Evolutionary conservation across 2,888 invertebrate genomes (phyloP), one percentile per base, ranked within the genome.

Genomic region (Parapristionchus giblindavisi): DNA sequence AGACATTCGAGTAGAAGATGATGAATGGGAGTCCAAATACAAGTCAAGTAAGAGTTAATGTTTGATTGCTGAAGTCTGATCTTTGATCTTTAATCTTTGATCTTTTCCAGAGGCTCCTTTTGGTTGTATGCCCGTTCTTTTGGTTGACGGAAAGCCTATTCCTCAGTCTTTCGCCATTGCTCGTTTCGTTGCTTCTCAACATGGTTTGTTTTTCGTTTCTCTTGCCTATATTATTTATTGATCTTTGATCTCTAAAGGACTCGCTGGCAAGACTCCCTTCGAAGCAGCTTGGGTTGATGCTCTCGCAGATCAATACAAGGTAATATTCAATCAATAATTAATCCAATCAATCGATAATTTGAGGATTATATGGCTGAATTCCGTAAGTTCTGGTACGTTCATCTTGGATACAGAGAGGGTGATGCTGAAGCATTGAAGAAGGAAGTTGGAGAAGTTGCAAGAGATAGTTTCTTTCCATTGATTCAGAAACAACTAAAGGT

Each of bases 271-370:
- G 65, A 76, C 71, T 29, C 73, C 60, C 29, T 79, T 77, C 66
- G 79, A 80, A 38, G 51, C 76, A 38, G 78, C 80, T 0, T 51
- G 54, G 21, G 76, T 82, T 8, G 83, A 85, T 63, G 78, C 78
- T 11, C 40, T 81, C 32, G 83, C 83, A 32, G 85, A 85, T 66
- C 80, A 83, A 43, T 81, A 78, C 75, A 81, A 80, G 68, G 82
- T 56, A 27, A 1, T 4, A 2, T 24, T 6, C 17, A 52, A 52
- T 2, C n/a, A n/a, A 17, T 21, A 21, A 21, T 6, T 6, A 17
- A 52, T 52, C 8, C 11, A 52, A 21, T 27, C 52, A 6, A 6
- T 24, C n/a, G n/a, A 52, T 27, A 52, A 17, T 56, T 56, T 29
- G 2, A 56, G 63, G 63, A 83, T 54, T 80, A 80, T 75, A 51